These are phyloP conservation scores for Brenthis ino DNA, from an alignment of 2,888 invertebrate genomes.

Conservation along the genomic window DNA sequence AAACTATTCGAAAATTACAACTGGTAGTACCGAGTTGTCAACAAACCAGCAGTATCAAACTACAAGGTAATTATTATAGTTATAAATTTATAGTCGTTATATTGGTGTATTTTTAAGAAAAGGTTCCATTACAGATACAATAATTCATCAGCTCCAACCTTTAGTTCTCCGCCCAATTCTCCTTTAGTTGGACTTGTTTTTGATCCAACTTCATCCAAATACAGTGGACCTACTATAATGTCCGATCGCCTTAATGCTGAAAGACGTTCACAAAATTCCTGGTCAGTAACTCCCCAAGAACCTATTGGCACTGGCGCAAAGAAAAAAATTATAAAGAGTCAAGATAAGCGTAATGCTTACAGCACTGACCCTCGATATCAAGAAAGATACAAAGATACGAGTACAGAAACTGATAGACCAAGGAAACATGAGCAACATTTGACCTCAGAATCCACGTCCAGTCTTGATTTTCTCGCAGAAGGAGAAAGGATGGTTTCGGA, in stretches of 20 bases:
- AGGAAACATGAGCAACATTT: constrained; percentile 64
- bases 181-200: constrained; percentile 73
- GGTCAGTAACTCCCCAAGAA: constrained; percentile 69
- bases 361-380: constrained; percentile 65
- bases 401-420: constrained; percentile 62
- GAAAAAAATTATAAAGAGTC: constrained; percentile 75
- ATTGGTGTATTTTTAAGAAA: background rate
- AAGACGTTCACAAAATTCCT: constrained; percentile 67
- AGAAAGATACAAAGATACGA: constrained; percentile 66
- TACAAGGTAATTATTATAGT: constrained; percentile 52
- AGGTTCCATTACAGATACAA: constrained; percentile 63
- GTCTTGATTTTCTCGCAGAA: constrained; percentile 82
- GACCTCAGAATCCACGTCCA: constrained; percentile 78
- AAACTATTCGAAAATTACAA: constrained; percentile 67
- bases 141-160: constrained; percentile 68
- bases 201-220: constrained; percentile 70
- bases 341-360: constrained; percentile 68
- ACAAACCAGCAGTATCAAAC: constrained; percentile 67
- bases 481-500: constrained; percentile 84
- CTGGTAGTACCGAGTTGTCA: constrained; percentile 58
- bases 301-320: constrained; percentile 78
- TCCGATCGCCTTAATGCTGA: constrained; percentile 63
- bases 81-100: background rate
- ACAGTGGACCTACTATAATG: constrained; percentile 61
- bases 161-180: constrained; percentile 76